A percentile compares a stretch with the other conserved stretches of the same genome.
These are phyloP conservation scores for Cromileptes altivelis DNA, from an alignment of 2,113 vertebrate species.

Conservation along the genomic window DNA sequence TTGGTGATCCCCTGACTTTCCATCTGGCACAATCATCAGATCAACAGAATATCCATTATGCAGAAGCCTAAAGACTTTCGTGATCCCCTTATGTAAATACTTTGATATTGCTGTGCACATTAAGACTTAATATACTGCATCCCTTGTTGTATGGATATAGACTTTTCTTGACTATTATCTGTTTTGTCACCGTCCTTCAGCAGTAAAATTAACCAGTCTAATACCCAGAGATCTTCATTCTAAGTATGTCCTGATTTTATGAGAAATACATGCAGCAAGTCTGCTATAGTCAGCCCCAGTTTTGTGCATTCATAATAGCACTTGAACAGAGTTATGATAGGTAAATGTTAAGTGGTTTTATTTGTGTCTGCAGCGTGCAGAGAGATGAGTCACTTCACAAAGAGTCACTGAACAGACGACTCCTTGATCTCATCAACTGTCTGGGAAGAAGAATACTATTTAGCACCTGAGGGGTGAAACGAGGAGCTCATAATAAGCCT, in stretches of 20 bases:
- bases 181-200: not conserved
- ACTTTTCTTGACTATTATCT: not conserved
- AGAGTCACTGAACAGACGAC: constrained; percentile 39
- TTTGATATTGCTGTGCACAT: too few relatives aligned
- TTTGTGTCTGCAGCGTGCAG: constrained; percentile 24
- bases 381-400: constrained; percentile 41
- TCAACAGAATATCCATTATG: too few relatives aligned
- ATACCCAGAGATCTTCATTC: not conserved
- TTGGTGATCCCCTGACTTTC: too few relatives aligned
- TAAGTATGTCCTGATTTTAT: not conserved
- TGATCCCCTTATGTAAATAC: not conserved
- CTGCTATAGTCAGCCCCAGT: not conserved
- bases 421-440: constrained; percentile 50
- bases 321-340: constrained; percentile 14
- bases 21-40: too few relatives aligned
- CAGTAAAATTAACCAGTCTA: not conserved
- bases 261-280: not conserved
- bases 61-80: not conserved
- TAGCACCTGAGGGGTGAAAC: constrained; percentile 10
- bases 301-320: constrained; percentile 29
- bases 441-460: constrained; percentile 38
- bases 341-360: constrained; percentile 45
- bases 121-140: not conserved
- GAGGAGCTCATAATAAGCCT: constrained; percentile 3
- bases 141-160: not conserved